Evolutionary conservation across 2,113 vertebrate genomes (phyloP), one percentile per base, ranked within the genome.

Genomic region (Isichthys henryi): DNA sequence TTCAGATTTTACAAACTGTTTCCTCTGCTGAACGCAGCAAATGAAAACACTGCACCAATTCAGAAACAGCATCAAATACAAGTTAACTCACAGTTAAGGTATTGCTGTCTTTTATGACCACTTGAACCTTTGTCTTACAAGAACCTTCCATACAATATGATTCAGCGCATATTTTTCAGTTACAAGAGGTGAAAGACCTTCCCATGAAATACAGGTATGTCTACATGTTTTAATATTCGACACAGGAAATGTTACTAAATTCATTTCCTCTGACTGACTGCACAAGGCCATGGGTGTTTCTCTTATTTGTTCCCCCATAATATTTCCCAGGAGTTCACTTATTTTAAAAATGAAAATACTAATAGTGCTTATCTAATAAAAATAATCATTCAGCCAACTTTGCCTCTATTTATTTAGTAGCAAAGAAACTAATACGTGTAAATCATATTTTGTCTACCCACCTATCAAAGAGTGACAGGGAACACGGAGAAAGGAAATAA

Each of bases 261-360:
- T 56, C 49, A 45, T 45, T 46, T 85, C 83, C 83, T 45, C 52
- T 39, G 13, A 19, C 10, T 13, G 19, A 88, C 48, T 88, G 70
- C 27, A 88, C 27, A 43, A 85, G 31, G 9, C 15, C 82, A 15
- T 39, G 17, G 53, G 19, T 62, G n/a, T 82, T n/a, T 9, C 23
- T 62, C 7, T n/a, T n/a, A n/a, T 62, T n/a, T 62, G 21, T 9
- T 62, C 2, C 56, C 56, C 56, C 56, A n/a, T 62, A 62, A n/a
- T 62, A n/a, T 62, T 62, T 62, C 56, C 56, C 56, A n/a, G 23
- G 23, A 62, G 56, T 3, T 13, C 27, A 89, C 58, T 39, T 56
- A 82, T 56, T 89, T 82, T 13, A 53, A 89, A 84, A 82, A 82
- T 31, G 53, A 82, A 82, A 89, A 56, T 35, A 82, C 52, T 19